A percentile compares a stretch with the other conserved stretches of the same genome.
phyloP scores from a whole-genome alignment of 2,888 invertebrate species.

The Polymixis flavicincta region DNA sequence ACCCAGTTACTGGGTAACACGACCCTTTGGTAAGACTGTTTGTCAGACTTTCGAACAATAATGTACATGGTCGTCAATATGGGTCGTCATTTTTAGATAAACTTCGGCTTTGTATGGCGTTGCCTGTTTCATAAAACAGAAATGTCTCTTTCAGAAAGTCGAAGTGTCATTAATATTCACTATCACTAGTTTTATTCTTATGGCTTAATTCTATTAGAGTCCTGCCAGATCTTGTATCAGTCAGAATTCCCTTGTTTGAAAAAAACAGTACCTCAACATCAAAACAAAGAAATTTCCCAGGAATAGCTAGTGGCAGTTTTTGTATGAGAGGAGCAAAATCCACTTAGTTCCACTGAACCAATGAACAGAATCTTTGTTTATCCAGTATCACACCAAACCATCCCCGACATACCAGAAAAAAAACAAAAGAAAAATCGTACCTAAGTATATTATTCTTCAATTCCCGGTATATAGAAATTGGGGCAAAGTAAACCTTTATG shows the following conservation, averaged over 20 bases:
- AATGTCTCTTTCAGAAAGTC: not conserved
- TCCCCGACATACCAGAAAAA: not conserved
- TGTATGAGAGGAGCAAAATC: not conserved
- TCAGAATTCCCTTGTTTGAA: not conserved
- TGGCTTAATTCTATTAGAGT: not conserved
- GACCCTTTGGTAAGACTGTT: too few relatives aligned
- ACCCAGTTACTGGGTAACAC: too few relatives aligned
- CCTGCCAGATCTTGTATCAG: not conserved
- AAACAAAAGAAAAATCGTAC: not conserved
- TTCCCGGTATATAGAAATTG: conserved; percentile 41
- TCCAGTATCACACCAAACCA: not conserved
- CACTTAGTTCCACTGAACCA: not conserved
- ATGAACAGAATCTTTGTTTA: conserved; percentile 25
- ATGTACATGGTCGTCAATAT: not conserved
- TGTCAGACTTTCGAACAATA: too few relatives aligned
- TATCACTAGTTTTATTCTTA: not conserved
- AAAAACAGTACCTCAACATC: not conserved
- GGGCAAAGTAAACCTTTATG: conserved; percentile 33
- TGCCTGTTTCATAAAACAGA: not conserved
- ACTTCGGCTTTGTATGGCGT: too few relatives aligned
- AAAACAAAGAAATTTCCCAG: not conserved
- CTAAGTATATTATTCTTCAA: conserved; percentile 43
- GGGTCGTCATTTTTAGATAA: not conserved
- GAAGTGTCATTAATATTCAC: not conserved
- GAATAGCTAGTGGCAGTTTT: not conserved